Percentiles rank a stretch among this genome's conserved stretches.
phyloP scores from a whole-genome alignment of 2,888 invertebrate species.

The Gymnoscelis rufifasciata region DNA sequence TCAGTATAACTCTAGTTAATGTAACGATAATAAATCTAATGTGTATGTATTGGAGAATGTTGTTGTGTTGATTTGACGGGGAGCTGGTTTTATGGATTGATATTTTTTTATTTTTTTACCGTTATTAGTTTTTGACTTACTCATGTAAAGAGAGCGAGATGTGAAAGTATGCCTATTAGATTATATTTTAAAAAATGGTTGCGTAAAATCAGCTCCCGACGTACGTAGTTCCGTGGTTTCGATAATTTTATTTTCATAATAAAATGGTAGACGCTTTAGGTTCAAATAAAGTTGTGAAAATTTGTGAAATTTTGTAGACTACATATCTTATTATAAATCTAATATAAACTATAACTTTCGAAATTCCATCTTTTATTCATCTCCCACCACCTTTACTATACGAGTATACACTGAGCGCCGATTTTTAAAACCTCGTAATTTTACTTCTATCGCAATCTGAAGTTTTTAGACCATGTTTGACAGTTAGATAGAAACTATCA shows the following conservation, averaged over 20 bases:
- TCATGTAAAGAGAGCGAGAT: constrained; percentile 68
- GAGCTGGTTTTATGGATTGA: constrained; percentile 73
- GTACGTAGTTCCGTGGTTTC: constrained; percentile 72
- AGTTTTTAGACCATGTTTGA: too few species aligned
- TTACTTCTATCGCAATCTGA: too few species aligned
- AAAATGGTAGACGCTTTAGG: constrained; percentile 79
- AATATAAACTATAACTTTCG: constrained; percentile 80
- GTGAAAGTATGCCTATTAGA: constrained; percentile 76
- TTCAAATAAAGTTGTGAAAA: constrained; percentile 80
- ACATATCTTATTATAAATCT: constrained; percentile 80
- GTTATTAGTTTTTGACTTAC: constrained; percentile 76
- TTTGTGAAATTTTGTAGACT: constrained; percentile 80
- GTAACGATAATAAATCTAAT: constrained; percentile 74
- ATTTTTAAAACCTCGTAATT: too few species aligned
- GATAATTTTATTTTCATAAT: constrained; percentile 79
- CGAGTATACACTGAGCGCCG: too few species aligned
- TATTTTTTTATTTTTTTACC: constrained; percentile 80
- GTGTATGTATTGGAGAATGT: constrained; percentile 56
- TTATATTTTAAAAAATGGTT: constrained; percentile 78
- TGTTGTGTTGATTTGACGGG: constrained; percentile 59
- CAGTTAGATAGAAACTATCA: too few species aligned
- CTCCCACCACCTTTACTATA: constrained; percentile 13
- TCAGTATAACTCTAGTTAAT: constrained; percentile 80
- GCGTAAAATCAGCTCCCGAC: constrained; percentile 69
- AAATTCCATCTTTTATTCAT: constrained; percentile 62